Percentiles rank a stretch among this genome's conserved stretches.
Conservation (phyloP, 2,797 vertebrate species). For the Bovichtus variegatus region DNA sequence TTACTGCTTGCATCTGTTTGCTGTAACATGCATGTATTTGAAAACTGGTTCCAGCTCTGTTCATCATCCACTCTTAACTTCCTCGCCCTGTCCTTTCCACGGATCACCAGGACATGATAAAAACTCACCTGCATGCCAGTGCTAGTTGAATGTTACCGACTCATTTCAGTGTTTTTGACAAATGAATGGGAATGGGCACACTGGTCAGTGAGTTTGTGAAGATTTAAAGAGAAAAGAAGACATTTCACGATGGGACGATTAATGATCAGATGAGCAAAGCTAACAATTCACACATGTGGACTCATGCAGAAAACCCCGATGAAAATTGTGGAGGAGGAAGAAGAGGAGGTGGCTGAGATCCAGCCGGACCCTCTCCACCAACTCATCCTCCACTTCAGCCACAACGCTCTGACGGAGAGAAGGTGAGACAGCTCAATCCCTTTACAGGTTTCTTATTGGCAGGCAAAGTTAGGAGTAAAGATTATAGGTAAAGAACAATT, state of each 20-base stretch:
- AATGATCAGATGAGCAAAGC: conserved; percentile 20
- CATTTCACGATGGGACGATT: not conserved
- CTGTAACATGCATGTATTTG: conserved; percentile 72
- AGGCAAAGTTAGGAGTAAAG: not conserved
- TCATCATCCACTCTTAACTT: conserved; percentile 54
- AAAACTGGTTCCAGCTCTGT: conserved; percentile 31
- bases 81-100: conserved; percentile 57
- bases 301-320: conserved; percentile 90
- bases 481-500: not conserved
- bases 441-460: not conserved
- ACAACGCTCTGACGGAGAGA: conserved; percentile 95
- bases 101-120: conserved; percentile 44
- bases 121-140: conserved; percentile 68
- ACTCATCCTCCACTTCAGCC: conserved; percentile 98
- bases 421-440: conserved; percentile 79
- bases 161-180: conserved; percentile 43
- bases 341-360: conserved; percentile 90
- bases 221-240: not conserved
- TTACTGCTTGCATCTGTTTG: conserved; percentile 74
- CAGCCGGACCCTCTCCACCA: conserved; percentile 97
- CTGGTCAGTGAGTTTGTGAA: conserved; percentile 18
- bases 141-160: conserved; percentile 47
- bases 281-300: conserved; percentile 51
- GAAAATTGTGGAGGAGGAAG: conserved; percentile 93
- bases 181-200: conserved; percentile 28